These are phyloP conservation scores for Synanthedon vespiformis DNA, from an alignment of 2,888 invertebrate species.

Conservation along the genomic window DNA sequence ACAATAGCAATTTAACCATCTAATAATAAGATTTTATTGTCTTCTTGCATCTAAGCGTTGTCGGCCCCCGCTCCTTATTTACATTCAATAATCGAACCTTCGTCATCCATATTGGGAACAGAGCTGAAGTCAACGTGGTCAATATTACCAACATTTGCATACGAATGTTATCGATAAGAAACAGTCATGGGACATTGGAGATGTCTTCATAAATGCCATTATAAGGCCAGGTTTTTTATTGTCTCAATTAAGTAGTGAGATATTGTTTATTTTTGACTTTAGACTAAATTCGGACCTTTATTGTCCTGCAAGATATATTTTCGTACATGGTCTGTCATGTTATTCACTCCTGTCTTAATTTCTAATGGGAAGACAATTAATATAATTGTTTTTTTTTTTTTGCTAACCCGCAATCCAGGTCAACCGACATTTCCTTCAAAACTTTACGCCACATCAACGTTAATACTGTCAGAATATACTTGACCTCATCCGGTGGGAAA, in stretches of 20 bases:
- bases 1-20: neutral
- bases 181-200: too few species aligned
- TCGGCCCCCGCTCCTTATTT: conserved; percentile 38
- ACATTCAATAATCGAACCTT: conserved; percentile 39
- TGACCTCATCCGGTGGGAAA: conserved; percentile 41
- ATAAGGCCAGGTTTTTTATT: too few species aligned
- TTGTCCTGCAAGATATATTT: too few species aligned
- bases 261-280: too few species aligned
- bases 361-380: too few species aligned
- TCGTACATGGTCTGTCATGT: too few species aligned
- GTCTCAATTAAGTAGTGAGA: too few species aligned
- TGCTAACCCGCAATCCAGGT: conserved; percentile 19
- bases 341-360: too few species aligned
- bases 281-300: too few species aligned
- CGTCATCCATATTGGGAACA: conserved; percentile 26
- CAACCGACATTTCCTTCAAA: conserved; percentile 29
- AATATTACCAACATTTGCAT: conserved; percentile 26
- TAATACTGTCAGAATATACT: conserved; percentile 12
- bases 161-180: conserved; percentile 12
- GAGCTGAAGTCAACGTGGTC: conserved; percentile 16
- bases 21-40: neutral
- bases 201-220: too few species aligned
- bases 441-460: conserved; percentile 21
- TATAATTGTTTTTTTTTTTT: neutral
- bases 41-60: conserved; percentile 1